Percentiles rank a stretch among this genome's conserved stretches.
Evolutionary conservation across 2,888 invertebrate species (phyloP).

Genomic region (Callyntrura guangdongensis): DNA sequence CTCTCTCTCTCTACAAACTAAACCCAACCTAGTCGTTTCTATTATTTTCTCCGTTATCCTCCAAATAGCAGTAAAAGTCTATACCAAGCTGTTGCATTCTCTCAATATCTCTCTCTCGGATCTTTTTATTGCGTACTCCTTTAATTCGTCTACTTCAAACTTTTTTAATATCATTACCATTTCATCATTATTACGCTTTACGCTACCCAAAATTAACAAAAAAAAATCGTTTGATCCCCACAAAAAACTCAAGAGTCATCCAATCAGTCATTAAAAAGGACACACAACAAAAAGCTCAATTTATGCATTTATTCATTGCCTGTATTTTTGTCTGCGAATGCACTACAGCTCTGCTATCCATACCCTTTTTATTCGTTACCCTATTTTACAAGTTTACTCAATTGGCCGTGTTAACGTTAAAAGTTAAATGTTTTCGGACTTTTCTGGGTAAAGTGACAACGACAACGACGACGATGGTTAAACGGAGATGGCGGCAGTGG

Average conservation of each 20-base stretch:
- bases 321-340: no score
- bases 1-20: background rate
- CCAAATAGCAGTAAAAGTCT: background rate
- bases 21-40: background rate
- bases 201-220: conserved; percentile 30
- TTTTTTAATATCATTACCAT: conserved; percentile 38
- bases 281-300: background rate
- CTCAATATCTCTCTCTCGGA: background rate
- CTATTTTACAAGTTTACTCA: background rate
- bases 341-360: background rate
- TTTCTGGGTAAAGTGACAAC: conserved; percentile 2
- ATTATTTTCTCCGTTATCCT: background rate
- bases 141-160: background rate
- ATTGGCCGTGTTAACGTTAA: background rate
- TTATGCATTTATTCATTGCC: no score
- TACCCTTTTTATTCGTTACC: conserved; percentile 20
- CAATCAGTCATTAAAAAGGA: conserved; percentile 21
- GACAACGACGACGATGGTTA: background rate
- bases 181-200: conserved; percentile 42
- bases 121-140: background rate
- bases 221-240: conserved; percentile 17
- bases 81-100: conserved; percentile 23
- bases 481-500: background rate
- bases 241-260: conserved; percentile 13
- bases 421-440: background rate